These are phyloP conservation scores for Paralichthys olivaceus DNA, from an alignment of 2,113 vertebrate species.

Conservation along the genomic window DNA sequence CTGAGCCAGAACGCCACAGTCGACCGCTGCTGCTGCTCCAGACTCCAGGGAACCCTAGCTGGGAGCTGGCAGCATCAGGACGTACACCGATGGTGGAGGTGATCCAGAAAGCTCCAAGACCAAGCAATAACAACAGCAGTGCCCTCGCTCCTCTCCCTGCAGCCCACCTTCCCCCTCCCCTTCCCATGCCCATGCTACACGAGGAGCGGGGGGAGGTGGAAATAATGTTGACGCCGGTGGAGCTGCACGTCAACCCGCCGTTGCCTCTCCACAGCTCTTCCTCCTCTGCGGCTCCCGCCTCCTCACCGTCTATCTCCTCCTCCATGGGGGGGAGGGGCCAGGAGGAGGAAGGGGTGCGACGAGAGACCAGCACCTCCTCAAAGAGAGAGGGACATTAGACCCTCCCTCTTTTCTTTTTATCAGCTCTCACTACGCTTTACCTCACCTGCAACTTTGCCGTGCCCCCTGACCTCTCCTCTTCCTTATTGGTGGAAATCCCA, in stretches of 20 bases:
- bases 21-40: constrained; percentile 72
- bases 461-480: constrained; percentile 19
- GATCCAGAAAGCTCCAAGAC: constrained; percentile 79
- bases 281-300: constrained; percentile 13
- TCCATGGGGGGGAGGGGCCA: background rate
- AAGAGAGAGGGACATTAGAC: constrained; percentile 41
- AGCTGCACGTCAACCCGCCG: constrained; percentile 24
- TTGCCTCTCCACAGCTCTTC: background rate
- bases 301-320: background rate
- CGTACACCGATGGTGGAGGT: constrained; percentile 80
- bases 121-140: constrained; percentile 56
- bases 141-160: background rate
- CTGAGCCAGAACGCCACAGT: constrained; percentile 20
- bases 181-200: constrained; percentile 51
- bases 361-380: constrained; percentile 15
- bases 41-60: constrained; percentile 42
- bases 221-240: constrained; percentile 74
- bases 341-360: background rate
- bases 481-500: constrained; percentile 69
- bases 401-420: background rate
- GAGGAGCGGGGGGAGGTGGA: constrained; percentile 74
- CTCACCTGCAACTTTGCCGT: constrained; percentile 32
- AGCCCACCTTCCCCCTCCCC: constrained; percentile 3
- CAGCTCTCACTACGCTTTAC: constrained; percentile 24
- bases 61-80: constrained; percentile 61